A percentile compares a stretch with the other conserved stretches of the same genome.
These are phyloP conservation scores for Cydia amplana DNA, from an alignment of 1,140 invertebrate genomes.

Conservation along the genomic window DNA sequence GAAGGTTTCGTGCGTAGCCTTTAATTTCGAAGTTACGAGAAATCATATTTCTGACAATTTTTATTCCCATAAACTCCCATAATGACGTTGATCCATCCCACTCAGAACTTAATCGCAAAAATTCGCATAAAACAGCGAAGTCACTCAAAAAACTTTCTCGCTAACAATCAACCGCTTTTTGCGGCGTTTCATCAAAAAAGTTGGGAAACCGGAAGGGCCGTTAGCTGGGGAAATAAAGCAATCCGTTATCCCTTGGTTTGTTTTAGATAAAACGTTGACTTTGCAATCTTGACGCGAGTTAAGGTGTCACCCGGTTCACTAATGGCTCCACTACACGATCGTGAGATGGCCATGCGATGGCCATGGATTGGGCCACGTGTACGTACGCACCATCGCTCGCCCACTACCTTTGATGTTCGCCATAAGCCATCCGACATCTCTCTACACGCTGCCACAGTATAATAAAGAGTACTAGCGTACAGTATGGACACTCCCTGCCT, in stretches of 20 bases:
- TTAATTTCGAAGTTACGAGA: background rate
- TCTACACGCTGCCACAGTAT: no score
- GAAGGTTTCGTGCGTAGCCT: no score
- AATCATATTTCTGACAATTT: constrained; percentile 7
- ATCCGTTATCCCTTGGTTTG: constrained; percentile 29
- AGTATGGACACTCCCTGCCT: no score
- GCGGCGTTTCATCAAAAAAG: constrained; percentile 28
- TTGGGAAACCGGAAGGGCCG: constrained; percentile 21
- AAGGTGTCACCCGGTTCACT: background rate
- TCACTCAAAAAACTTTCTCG: constrained; percentile 21
- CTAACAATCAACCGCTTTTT: constrained; percentile 19
- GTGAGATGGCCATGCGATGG: no score
- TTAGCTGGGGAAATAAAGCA: constrained; percentile 16
- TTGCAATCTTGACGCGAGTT: constrained; percentile 16
- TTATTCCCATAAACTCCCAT: background rate
- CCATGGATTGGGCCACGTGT: no score
- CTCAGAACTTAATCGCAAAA: constrained; percentile 16
- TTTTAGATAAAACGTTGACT: constrained; percentile 32
- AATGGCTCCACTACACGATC: no score
- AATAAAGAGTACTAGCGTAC: no score
- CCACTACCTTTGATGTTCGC: no score
- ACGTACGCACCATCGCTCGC: no score
- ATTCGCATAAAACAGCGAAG: constrained; percentile 16
- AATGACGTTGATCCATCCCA: constrained; percentile 13
- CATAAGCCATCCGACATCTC: no score